These are phyloP conservation scores for Hypomecis punctinalis DNA, from an alignment of 2,888 invertebrate genomes.

Conservation along the genomic window DNA sequence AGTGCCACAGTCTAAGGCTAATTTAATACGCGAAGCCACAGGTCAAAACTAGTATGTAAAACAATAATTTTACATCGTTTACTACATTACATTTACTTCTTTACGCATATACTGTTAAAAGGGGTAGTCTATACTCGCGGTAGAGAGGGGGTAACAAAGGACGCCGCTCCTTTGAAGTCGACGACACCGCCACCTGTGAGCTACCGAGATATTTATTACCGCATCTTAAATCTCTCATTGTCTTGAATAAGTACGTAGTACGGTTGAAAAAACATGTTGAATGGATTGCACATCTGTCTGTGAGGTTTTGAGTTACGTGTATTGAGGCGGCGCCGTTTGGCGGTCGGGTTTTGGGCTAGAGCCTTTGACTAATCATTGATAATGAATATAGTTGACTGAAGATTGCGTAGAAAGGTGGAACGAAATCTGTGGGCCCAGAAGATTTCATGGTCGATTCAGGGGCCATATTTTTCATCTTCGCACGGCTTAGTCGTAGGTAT, in stretches of 20 bases:
- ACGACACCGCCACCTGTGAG: constrained; percentile 63
- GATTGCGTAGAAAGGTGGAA: too few relatives aligned
- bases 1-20: too few relatives aligned
- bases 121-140: constrained; percentile 21
- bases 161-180: constrained; percentile 69
- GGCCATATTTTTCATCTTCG: too few relatives aligned
- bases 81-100: constrained; percentile 51
- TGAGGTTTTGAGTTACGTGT: constrained; percentile 35
- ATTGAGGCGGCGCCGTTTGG: constrained; percentile 33
- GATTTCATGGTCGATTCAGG: too few relatives aligned
- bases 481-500: too few relatives aligned
- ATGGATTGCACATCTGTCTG: constrained; percentile 36
- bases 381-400: too few relatives aligned
- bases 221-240: constrained; percentile 46
- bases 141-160: constrained; percentile 54
- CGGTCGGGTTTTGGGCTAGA: constrained; percentile 8
- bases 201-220: constrained; percentile 52
- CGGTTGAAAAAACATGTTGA: constrained; percentile 34
- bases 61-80: not conserved
- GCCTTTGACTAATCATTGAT: not conserved
- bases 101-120: constrained; percentile 71
- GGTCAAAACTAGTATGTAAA: too few relatives aligned
- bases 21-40: too few relatives aligned
- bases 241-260: constrained; percentile 40
- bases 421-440: too few relatives aligned